Evolutionary conservation across 2,888 invertebrate genomes (phyloP), one percentile per base, ranked within the genome.

Genomic region (Acleris holmiana): DNA sequence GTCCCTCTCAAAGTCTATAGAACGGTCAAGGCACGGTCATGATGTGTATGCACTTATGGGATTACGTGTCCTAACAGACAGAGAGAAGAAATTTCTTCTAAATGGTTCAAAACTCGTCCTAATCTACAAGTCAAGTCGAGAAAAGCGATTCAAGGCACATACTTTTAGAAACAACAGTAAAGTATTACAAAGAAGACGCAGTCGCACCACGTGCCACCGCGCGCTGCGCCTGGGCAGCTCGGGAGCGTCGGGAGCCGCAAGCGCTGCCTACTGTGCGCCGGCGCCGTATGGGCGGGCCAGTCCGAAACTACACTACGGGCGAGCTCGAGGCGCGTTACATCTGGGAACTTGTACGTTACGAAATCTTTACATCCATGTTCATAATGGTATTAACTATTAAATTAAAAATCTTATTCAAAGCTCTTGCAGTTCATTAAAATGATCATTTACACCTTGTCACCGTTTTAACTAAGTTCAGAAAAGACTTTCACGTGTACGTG

Each of bases 111-210:
- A 90, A 90, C 84, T 88, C 85, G 88, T 84, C 87, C 89, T 90
- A 89, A 85, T 82, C 90, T 91, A 91, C 86, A 80, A 85, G 84
- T 87, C 86, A 82, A 88, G 85, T 89, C 86, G 85, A 90, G 89
- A 84, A 91, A 91, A 92, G 91, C 91, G 83, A 90, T 86, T 84
- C 91, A 92, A 92, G 92, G 92, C 92, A 92, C 92, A 91, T 91
- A 91, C 89, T 91, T 91, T 91, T 91, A 91, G 90, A 91, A 92
- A 90, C 76, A 86, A 89, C 86, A 89, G 85, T 85, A 80, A 77
- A 83, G 82, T 85, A 84, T 84, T 82, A 81, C 83, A 81, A 79
- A 79, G 82, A 74, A 74, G 82, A 83, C 67, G 74, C 76, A 78
- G 78, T 74, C 76, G 79, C 76, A 80, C 85, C 86, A 83, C 83